phyloP scores from a whole-genome alignment of 2,113 vertebrate species.

The Tenebrosternarchus preto region DNA sequence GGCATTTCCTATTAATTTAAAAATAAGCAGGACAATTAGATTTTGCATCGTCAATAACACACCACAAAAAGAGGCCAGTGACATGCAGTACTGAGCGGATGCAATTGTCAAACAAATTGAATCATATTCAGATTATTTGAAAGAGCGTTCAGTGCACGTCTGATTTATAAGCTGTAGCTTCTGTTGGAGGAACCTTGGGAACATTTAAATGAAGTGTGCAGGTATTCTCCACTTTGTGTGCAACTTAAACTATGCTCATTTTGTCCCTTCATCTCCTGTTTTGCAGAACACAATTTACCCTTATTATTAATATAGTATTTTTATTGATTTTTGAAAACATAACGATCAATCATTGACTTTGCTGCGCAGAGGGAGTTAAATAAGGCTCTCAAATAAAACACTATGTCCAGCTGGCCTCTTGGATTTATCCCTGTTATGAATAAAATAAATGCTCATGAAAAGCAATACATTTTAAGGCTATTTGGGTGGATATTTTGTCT shows the following conservation, averaged over 20 bases:
- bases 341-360: too few species aligned
- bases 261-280: constrained; percentile 3
- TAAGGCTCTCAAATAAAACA: not conserved
- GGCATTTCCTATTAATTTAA: constrained; percentile 64
- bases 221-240: not conserved
- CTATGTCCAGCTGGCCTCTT: not conserved
- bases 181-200: not conserved
- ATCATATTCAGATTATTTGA: constrained; percentile 28
- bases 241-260: not conserved
- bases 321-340: not conserved
- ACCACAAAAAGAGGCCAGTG: not conserved
- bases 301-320: not conserved
- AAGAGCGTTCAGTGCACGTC: not conserved
- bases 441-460: too few species aligned
- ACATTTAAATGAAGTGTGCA: not conserved
- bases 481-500: too few species aligned
- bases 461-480: too few species aligned
- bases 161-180: constrained; percentile 16
- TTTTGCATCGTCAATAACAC: constrained; percentile 32
- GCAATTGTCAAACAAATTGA: constrained; percentile 58
- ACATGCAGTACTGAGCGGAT: constrained; percentile 71
- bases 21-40: constrained; percentile 61
- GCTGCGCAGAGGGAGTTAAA: not conserved
- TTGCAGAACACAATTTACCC: not conserved
- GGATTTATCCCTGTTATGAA: not conserved